A percentile compares a stretch with the other conserved stretches of the same genome.
phyloP scores from a whole-genome alignment of 2,888 invertebrate species.

The Halictus quadricinctus region DNA sequence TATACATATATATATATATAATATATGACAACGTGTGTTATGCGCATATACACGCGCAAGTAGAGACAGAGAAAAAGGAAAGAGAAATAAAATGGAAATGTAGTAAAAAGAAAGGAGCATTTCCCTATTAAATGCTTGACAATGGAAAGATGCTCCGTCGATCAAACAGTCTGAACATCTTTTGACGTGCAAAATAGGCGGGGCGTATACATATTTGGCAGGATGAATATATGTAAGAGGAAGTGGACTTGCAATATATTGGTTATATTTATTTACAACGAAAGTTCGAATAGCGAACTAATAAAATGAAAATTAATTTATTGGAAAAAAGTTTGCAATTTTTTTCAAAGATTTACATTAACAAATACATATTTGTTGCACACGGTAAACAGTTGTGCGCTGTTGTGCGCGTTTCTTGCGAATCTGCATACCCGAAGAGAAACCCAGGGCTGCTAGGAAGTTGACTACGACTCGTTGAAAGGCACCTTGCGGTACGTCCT shows the following conservation, averaged over 20 bases:
- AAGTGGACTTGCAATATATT: background rate
- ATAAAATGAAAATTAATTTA: background rate
- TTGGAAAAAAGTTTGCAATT: background rate
- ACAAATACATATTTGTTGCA: background rate
- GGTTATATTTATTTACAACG: background rate
- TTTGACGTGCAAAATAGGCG: conserved; percentile 10
- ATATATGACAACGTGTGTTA: conserved; percentile 27
- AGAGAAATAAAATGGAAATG: conserved; percentile 60
- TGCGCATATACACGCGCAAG: conserved; percentile 31
- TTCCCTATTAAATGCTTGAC: conserved; percentile 76
- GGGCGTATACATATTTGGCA: background rate
- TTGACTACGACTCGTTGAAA: conserved; percentile 46
- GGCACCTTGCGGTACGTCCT: conserved; percentile 63
- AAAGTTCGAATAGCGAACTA: background rate
- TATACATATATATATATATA: background rate
- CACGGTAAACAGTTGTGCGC: background rate
- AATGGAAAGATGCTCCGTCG: conserved; percentile 74
- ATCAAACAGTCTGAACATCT: conserved; percentile 72
- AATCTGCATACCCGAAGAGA: conserved; percentile 16
- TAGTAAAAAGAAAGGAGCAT: conserved; percentile 70
- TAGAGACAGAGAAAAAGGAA: conserved; percentile 41
- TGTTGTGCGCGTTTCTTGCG: background rate
- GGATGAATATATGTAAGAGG: conserved; percentile 5
- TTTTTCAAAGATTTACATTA: background rate
- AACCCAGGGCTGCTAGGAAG: conserved; percentile 37